Base-by-base conservation (phyloP, 2,797 vertebrate genomes). In the Alfaro cultratus region DNA sequence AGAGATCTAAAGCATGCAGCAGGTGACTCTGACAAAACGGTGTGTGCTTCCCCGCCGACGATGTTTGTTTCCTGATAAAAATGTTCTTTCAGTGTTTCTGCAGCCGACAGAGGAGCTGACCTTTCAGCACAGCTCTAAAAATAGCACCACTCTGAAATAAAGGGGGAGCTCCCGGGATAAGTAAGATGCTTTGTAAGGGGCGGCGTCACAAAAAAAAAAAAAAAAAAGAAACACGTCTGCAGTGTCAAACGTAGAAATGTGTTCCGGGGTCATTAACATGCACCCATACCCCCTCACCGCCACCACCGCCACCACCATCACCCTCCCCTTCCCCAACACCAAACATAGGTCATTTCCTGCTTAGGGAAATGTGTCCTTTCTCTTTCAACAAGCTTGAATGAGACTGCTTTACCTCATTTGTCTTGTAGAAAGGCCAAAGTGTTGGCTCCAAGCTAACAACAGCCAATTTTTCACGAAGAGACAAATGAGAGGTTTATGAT, bases 101-200 rank as follows among this genome's bases (percentile, higher is more conserved):
- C 71, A 76, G 82, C 80, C 51, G 47, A 85, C 79, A 36, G 85
- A 88, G 83, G 84, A 90, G 85, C 60, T 94, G 94, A 95, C 95
- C 94, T 95, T 95, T 95, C 70, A 86, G 89, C 92, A 91, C 75
- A 2, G 64, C 73, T 80, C 93, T 93, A 94, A 94, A 94, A 94
- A 94, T 94, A 95, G 91, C 82, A 77, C 16, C 74, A 18, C 45
- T 70, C 73, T 80, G 85, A 89, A 90, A 91, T 85, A 85, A 93
- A 90, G 75, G 88, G 79, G 51, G 51, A 70, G 83, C 91, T 94
- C 79, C 85, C 9, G 31, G 85, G 89, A 90, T 88, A 85, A 83
- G 77, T 79, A 79, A 87, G 85, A 88, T 0, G 47, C 83, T 64
- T 72, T 39, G 76, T 80, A 67, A 85, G 75, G 60, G 75, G 74